Percentiles rank a stretch among this genome's conserved stretches.
These are phyloP conservation scores for Mastigias papua DNA, from an alignment of 30 jellyfish, hydroid and myxozoan genomes.

Conservation along the genomic window DNA sequence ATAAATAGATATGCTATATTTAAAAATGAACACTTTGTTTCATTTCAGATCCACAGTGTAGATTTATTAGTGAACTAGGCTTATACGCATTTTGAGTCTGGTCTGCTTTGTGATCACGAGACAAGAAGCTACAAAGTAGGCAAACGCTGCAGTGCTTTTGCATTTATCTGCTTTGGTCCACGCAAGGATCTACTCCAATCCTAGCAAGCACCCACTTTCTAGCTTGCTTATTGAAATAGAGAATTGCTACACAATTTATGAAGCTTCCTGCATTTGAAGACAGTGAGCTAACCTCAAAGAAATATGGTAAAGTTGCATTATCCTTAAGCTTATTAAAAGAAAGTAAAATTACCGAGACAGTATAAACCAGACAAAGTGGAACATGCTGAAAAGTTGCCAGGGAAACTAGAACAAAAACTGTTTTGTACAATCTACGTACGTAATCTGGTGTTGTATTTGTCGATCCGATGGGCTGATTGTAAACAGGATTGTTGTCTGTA, in stretches of 20 bases:
- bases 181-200: too few relatives aligned
- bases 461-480: not conserved
- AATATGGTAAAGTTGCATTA: not conserved
- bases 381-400: not conserved
- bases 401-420: not conserved
- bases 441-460: not conserved
- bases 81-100: too few relatives aligned
- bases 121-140: too few relatives aligned
- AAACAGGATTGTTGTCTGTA: constrained; percentile 8
- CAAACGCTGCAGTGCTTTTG: too few relatives aligned
- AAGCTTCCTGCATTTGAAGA: not conserved
- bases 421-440: not conserved
- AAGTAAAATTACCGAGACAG: not conserved
- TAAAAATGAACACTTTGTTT: too few relatives aligned
- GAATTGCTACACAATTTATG: not conserved
- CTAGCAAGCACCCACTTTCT: not conserved
- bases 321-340: not conserved
- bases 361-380: not conserved
- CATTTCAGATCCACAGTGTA: too few relatives aligned
- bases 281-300: not conserved
- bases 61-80: too few relatives aligned
- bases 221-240: not conserved
- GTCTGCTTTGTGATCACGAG: too few relatives aligned
- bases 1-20: too few relatives aligned
- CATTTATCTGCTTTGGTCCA: too few relatives aligned